Evolutionary conservation across 1,140 invertebrate genomes (phyloP).

Genomic region (Scaptomyza graminum): DNA sequence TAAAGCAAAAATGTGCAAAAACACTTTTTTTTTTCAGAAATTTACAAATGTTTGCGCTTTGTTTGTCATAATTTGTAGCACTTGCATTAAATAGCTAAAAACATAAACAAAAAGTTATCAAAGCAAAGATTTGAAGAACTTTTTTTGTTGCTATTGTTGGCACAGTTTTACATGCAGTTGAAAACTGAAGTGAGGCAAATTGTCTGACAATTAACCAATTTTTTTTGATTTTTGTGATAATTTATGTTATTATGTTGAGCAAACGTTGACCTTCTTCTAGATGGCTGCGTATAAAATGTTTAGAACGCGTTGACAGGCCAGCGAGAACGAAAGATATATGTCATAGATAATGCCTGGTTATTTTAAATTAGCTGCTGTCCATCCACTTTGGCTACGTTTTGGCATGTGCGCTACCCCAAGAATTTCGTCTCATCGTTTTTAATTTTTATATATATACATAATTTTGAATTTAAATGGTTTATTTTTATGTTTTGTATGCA

Average conservation of each 20-base stretch:
- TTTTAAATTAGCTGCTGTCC: constrained; percentile 36
- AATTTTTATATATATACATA: constrained; percentile 9
- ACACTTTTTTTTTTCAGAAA: constrained; percentile 15
- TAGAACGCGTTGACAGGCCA: constrained; percentile 24
- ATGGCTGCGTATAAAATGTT: background rate
- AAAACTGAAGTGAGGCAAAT: constrained; percentile 28
- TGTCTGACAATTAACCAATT: constrained; percentile 13
- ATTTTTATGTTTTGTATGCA: background rate
- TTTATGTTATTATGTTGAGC: constrained; percentile 14
- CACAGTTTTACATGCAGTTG: constrained; percentile 4
- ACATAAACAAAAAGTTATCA: background rate
- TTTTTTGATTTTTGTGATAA: constrained; percentile 1
- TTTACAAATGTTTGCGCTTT: constrained; percentile 28
- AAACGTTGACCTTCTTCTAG: constrained; percentile 40
- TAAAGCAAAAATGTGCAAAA: background rate
- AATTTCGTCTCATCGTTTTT: constrained; percentile 29
- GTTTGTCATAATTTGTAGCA: constrained; percentile 11
- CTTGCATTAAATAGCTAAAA: constrained; percentile 16
- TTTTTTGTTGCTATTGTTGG: constrained; percentile 3
- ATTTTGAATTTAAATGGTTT: constrained; percentile 2
- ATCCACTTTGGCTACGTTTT: constrained; percentile 5
- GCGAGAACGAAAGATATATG: background rate
- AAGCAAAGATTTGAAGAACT: constrained; percentile 1
- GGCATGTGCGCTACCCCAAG: constrained; percentile 24
- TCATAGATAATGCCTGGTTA: constrained; percentile 32